These are phyloP conservation scores for Tillus elongatus DNA, from an alignment of 2,888 invertebrate genomes.

Conservation along the genomic window DNA sequence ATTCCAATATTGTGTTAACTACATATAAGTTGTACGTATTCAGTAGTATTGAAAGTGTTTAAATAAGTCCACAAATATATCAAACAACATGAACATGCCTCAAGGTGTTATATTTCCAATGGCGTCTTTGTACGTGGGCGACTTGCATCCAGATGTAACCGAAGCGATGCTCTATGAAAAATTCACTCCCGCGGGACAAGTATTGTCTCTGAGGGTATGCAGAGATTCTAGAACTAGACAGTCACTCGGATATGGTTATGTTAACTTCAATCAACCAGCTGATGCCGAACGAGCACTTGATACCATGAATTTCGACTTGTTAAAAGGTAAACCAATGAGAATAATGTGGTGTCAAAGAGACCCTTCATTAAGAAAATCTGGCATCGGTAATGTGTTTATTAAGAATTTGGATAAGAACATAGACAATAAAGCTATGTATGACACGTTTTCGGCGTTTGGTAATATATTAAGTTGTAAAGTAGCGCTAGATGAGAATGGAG, in stretches of 20 bases:
- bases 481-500: slow-evolving; percentile 88
- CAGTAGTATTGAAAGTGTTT: slow-evolving; percentile 11
- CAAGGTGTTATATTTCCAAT: slow-evolving; percentile 64
- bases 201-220: slow-evolving; percentile 96
- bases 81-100: slow-evolving; percentile 31
- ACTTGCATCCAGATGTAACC: slow-evolving; percentile 95
- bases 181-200: slow-evolving; percentile 96
- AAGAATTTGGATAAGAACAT: slow-evolving; percentile 98
- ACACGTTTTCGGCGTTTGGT: slow-evolving; percentile 98
- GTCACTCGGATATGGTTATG: slow-evolving; percentile 98
- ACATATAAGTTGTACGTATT: slow-evolving; percentile 16
- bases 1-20: no score
- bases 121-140: slow-evolving; percentile 98
- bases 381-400: slow-evolving; percentile 98
- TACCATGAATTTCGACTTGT: slow-evolving; percentile 98
- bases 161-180: slow-evolving; percentile 99
- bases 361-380: slow-evolving; percentile 94
- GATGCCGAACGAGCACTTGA: slow-evolving; percentile 99
- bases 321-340: slow-evolving; percentile 94
- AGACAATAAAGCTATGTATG: slow-evolving; percentile 98
- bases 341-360: slow-evolving; percentile 99
- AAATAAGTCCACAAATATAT: slow-evolving; percentile 4
- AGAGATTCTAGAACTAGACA: slow-evolving; percentile 94
- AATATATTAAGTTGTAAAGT: slow-evolving; percentile 98
- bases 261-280: slow-evolving; percentile 97